A percentile compares a stretch with the other conserved stretches of the same genome.
phyloP scores from a whole-genome alignment of 2,113 vertebrate species.

The Actenoides hombroni region DNA sequence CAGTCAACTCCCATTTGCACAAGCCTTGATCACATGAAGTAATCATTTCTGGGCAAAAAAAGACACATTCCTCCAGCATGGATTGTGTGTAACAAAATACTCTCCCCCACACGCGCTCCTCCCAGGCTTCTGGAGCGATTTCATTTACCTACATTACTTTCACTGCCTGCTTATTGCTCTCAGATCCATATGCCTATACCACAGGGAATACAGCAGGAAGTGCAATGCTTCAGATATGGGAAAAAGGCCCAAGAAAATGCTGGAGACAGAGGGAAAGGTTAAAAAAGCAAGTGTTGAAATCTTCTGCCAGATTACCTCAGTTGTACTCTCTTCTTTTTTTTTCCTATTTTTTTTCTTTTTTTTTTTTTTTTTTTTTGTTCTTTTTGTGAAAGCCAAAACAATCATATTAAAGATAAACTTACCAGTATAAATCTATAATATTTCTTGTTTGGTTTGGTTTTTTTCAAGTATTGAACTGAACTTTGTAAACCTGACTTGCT shows the following conservation, averaged over 20 bases:
- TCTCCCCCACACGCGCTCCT: neutral
- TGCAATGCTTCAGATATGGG: neutral
- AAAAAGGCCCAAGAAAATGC: neutral
- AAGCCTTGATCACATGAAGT: constrained; percentile 28
- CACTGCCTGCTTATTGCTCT: neutral
- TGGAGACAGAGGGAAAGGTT: neutral
- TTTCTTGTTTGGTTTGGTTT: neutral
- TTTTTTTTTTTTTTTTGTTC: neutral
- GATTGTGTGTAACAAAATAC: neutral
- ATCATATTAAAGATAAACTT: neutral
- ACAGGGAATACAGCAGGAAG: neutral
- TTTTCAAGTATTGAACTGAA: neutral
- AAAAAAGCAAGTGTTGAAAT: constrained; percentile 1
- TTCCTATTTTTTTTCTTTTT: too few relatives aligned
- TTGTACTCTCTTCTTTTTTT: neutral
- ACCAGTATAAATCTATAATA: neutral
- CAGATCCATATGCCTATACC: neutral
- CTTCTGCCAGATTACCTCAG: neutral
- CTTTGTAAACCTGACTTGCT: neutral
- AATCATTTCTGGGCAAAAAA: constrained; percentile 29
- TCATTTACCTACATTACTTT: constrained; percentile 8
- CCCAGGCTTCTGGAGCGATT: neutral
- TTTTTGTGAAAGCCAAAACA: neutral
- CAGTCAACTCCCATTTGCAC: constrained; percentile 26
- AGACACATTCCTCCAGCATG: neutral